Evolutionary conservation across 2,888 invertebrate species (phyloP).

Genomic region (Pelosia muscerda): DNA sequence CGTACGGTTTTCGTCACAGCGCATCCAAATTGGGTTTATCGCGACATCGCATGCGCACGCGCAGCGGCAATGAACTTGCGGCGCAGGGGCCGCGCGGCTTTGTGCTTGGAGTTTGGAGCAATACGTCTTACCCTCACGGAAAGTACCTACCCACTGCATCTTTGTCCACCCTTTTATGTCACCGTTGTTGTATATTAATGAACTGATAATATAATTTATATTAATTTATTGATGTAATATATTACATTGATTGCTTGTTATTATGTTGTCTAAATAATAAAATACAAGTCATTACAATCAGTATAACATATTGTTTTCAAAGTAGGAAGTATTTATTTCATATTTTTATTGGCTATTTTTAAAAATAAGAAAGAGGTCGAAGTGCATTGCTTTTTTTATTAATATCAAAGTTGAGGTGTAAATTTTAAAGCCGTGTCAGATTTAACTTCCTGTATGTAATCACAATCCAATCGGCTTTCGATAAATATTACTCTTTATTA

Average conservation of each 20-base stretch:
- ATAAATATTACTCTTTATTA: slow-evolving; percentile 10
- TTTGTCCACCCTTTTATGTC: slow-evolving; percentile 41
- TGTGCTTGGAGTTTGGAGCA: slow-evolving; percentile 23
- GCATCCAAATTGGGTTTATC: slow-evolving; percentile 68
- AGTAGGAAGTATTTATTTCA: slow-evolving; percentile 33
- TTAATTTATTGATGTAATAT: slow-evolving; percentile 32
- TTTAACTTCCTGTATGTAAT: slow-evolving; percentile 13
- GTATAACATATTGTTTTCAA: slow-evolving; percentile 27
- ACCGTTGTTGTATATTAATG: slow-evolving; percentile 40
- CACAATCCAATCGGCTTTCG: not conserved
- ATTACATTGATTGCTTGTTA: slow-evolving; percentile 20
- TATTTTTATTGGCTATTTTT: slow-evolving; percentile 30
- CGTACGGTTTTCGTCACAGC: slow-evolving; percentile 53
- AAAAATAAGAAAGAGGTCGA: slow-evolving; percentile 33
- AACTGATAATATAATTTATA: slow-evolving; percentile 35
- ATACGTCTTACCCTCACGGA: slow-evolving; percentile 30
- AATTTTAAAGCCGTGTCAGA: slow-evolving; percentile 17
- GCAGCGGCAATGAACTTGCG: slow-evolving; percentile 74
- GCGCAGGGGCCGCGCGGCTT: slow-evolving; percentile 31
- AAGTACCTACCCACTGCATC: slow-evolving; percentile 20
- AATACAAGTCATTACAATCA: slow-evolving; percentile 14
- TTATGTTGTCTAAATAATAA: slow-evolving; percentile 13
- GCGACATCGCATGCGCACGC: slow-evolving; percentile 62
- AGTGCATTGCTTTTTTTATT: slow-evolving; percentile 26
- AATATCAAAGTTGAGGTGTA: slow-evolving; percentile 21